Conservation (phyloP, 2,113 vertebrate genomes). For the Cichladusa arquata region DNA sequence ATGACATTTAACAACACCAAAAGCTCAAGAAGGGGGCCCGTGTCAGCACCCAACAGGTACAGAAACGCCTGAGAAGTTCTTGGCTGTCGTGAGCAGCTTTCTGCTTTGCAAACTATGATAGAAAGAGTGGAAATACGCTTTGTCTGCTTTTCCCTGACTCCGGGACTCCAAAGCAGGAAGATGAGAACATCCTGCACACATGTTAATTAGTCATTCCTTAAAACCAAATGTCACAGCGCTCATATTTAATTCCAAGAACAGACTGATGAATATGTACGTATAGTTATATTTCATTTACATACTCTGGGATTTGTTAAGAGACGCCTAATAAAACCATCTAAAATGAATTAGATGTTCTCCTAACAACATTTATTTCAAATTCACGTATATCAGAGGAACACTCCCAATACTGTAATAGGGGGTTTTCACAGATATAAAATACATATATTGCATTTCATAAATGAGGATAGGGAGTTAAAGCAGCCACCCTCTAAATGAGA, state of each 20-base stretch:
- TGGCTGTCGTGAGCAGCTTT: constrained; percentile 24
- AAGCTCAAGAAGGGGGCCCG: not conserved
- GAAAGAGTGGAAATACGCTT: constrained; percentile 53
- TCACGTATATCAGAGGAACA: constrained; percentile 34
- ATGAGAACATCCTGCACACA: constrained; percentile 67
- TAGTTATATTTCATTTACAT: constrained; percentile 68
- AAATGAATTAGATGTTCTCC: constrained; percentile 61
- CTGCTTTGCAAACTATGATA: constrained; percentile 56
- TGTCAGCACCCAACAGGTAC: constrained; percentile 52
- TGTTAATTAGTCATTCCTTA: constrained; percentile 72
- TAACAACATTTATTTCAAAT: constrained; percentile 46
- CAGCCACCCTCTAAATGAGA: not conserved
- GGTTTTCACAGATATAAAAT: not conserved
- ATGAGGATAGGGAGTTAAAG: not conserved
- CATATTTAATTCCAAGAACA: constrained; percentile 71
- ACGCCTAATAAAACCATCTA: constrained; percentile 62
- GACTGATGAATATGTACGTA: constrained; percentile 70
- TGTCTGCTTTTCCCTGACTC: constrained; percentile 57
- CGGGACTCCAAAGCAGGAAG: constrained; percentile 37
- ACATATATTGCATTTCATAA: not conserved
- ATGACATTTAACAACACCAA: constrained; percentile 23
- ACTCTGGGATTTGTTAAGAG: constrained; percentile 58
- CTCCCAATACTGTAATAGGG: constrained; percentile 1
- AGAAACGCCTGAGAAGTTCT: constrained; percentile 36
- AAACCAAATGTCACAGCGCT: constrained; percentile 73